These are phyloP conservation scores for rat (Rattus norvegicus) DNA, from an alignment of 2,113 vertebrate genomes.

Conservation along the genomic window GRCr8 NC_086019.1:235640001-235640500, in stretches of 20 bases:
- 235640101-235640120: background rate
- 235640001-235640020: background rate
- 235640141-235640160: background rate
- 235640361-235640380: background rate
- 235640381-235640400: background rate
- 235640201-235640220: background rate
- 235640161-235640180: background rate
- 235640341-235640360: background rate
- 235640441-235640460: background rate
- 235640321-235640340: background rate
- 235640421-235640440: background rate
- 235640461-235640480: background rate
- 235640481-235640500: background rate
- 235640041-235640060: background rate
- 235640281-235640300: background rate
- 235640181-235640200: background rate
- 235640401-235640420: background rate
- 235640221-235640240: accelerated
- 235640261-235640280: background rate
- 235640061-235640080: background rate
- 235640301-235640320: background rate
- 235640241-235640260: background rate
- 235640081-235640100: background rate
- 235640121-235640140: background rate
- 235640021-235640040: background rate